Evolutionary conservation across 2,113 vertebrate genomes (phyloP), one percentile per base, ranked within the genome.

Genomic region (Nymphicus hollandicus): DNA sequence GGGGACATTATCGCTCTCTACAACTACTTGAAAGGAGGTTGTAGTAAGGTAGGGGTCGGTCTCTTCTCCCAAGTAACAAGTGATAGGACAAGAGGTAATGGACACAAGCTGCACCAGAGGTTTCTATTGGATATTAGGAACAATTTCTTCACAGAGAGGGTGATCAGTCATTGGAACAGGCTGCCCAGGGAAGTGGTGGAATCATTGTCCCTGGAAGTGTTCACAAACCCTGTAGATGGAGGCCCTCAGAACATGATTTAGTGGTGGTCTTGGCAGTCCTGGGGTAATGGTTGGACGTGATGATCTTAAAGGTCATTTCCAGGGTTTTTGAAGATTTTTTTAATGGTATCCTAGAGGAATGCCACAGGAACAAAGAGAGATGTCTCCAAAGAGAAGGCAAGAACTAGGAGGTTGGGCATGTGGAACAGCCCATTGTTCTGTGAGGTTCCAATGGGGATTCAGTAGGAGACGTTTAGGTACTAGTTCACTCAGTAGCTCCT

Each of bases 391-490:
- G 29, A 49, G 3, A 82, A 43, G 17, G 20, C 19, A 64, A 4
- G 31, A 43, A 9, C 4, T 37, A 35, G 55, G 17, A 17, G 4
- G 22, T 15, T 44, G 58, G 33, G 16, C 7, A 7, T 7, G 55
- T 52, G 41, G 68, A 72, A 86, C 3, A 72, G 7, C 12, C 24
- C 13, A 9, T 7, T 81, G 49, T 46, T 65, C 53, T 53, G 6
- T 52, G 19, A 73, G 13, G 13, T 41, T 92, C 44, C 6, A 13
- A 31, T 9, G 27, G 55, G 17, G 53, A 65, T 77, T 84, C 46
- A 23, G 7, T 9, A 33, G 31, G 14, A 65, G 41, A 29, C 1
- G 0, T 47, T 63, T n/a, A 31, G 9, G 12, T 58, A 39, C 10
- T 39, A 13, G 15, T 46, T 72, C 25, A 58, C n/a, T 11, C 11